These are phyloP conservation scores for Drosophila parthenogenetica DNA, from an alignment of 2,888 invertebrate species.

Conservation along the genomic window DNA sequence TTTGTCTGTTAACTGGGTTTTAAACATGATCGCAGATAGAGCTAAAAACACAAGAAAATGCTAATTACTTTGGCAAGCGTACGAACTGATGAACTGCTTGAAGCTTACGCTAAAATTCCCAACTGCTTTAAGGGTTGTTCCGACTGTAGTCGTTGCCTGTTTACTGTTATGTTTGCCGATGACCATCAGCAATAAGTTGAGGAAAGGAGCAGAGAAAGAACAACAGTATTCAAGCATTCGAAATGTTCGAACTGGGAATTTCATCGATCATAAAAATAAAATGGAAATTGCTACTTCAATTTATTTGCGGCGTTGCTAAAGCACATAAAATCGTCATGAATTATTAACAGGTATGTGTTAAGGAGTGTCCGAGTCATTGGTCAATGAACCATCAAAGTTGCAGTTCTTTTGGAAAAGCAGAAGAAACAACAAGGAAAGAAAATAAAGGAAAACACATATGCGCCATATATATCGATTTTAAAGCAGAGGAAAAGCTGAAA, in stretches of 20 bases:
- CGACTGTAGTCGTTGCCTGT: constrained; percentile 27
- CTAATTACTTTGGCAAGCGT: constrained; percentile 6
- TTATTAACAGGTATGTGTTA: constrained; percentile 71
- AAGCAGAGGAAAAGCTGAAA: not conserved
- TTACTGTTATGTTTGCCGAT: constrained; percentile 59
- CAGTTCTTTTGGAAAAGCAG: not conserved
- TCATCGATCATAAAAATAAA: constrained; percentile 84
- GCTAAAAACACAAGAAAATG: not conserved
- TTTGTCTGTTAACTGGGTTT: constrained; percentile 46
- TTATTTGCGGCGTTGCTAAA: constrained; percentile 71
- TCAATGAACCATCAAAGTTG: constrained; percentile 45
- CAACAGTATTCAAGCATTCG: constrained; percentile 25
- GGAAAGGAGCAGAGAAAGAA: constrained; percentile 11
- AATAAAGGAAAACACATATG: constrained; percentile 1
- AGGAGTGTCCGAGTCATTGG: constrained; percentile 50
- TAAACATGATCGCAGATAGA: constrained; percentile 27
- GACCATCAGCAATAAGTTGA: constrained; percentile 30
- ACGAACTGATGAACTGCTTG: not conserved
- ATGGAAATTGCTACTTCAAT: constrained; percentile 77
- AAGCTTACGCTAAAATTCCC: not conserved
- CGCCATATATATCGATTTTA: constrained; percentile 23
- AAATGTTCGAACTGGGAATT: constrained; percentile 83
- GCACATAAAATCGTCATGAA: constrained; percentile 70
- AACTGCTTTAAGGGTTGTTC: constrained; percentile 31
- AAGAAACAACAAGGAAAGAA: not conserved